A percentile compares a stretch with the other conserved stretches of the same genome.
Conservation (phyloP, 2,113 vertebrate species). For the Anoura caudifer region DNA sequence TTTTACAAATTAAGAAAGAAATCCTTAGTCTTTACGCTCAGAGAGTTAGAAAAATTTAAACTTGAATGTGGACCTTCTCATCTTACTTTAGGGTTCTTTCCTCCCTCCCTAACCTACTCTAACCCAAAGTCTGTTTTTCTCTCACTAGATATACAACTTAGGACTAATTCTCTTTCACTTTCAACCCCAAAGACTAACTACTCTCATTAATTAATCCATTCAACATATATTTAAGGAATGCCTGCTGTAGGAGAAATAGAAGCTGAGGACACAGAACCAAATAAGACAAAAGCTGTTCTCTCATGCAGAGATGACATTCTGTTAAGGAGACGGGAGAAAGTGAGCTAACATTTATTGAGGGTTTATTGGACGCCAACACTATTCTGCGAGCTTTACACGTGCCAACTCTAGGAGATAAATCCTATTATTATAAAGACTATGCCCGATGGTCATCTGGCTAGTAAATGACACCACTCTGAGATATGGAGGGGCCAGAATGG, state of each 20-base stretch:
- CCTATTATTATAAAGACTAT: not conserved
- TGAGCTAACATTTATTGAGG: not conserved
- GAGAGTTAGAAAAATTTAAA: not conserved
- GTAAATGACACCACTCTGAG: not conserved
- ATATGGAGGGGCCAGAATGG: not conserved
- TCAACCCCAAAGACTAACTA: not conserved
- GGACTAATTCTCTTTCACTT: not conserved
- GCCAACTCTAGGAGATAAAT: not conserved
- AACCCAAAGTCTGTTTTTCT: not conserved
- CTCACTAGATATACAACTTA: not conserved
- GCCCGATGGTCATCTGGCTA: not conserved
- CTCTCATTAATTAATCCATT: not conserved
- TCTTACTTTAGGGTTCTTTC: not conserved
- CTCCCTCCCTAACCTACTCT: not conserved
- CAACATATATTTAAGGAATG: not conserved
- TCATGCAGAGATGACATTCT: not conserved
- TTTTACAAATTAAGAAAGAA: slow-evolving; percentile 42
- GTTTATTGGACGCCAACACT: not conserved
- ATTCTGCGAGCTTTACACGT: not conserved
- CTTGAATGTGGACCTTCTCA: not conserved
- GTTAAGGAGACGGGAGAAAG: not conserved
- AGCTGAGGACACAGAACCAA: not conserved
- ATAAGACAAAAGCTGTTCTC: not conserved
- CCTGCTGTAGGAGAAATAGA: not conserved
- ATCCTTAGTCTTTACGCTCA: not conserved